Percentiles rank a stretch among this genome's conserved stretches.
Conservation (phyloP, 2,888 invertebrate genomes). For the Idaea biselata region DNA sequence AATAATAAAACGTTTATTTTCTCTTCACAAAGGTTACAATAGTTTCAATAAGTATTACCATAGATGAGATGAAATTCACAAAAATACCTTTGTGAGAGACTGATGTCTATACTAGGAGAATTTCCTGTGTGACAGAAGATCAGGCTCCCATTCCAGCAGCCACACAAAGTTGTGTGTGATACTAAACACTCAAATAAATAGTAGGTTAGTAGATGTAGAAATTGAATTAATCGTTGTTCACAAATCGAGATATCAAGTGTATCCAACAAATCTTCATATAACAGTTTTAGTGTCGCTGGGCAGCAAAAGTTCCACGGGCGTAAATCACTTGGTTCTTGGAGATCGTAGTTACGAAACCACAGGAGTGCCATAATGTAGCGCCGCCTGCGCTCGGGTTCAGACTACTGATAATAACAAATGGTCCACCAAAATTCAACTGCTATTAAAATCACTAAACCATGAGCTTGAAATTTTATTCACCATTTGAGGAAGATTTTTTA, state of each 20-base stretch:
- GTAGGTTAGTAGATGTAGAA: conserved; percentile 3
- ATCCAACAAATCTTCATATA: conserved; percentile 47
- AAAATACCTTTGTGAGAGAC: too few species aligned
- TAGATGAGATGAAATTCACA: too few species aligned
- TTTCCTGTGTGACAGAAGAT: too few species aligned
- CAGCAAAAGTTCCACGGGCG: conserved; percentile 43
- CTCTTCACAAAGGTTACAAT: too few species aligned
- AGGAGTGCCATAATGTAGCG: conserved; percentile 53
- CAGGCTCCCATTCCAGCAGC: too few species aligned
- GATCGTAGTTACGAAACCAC: conserved; percentile 56
- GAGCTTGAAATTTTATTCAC: conserved; percentile 19
- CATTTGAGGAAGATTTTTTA: conserved; percentile 11
- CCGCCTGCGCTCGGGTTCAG: conserved; percentile 35
- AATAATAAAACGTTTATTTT: too few species aligned
- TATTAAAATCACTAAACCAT: conserved; percentile 39
- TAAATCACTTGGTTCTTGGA: conserved; percentile 56
- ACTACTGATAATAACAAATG: conserved; percentile 59
- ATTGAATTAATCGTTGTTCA: conserved; percentile 4
- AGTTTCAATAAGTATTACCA: too few species aligned
- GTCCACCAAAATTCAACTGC: conserved; percentile 43
- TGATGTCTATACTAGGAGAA: too few species aligned
- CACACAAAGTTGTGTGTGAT: too few species aligned
- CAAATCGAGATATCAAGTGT: conserved; percentile 26
- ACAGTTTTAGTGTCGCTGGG: conserved; percentile 39
- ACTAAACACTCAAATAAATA: conserved; percentile 7